phyloP scores from a whole-genome alignment of 2,888 invertebrate genomes.

The Dendrolimus houi region DNA sequence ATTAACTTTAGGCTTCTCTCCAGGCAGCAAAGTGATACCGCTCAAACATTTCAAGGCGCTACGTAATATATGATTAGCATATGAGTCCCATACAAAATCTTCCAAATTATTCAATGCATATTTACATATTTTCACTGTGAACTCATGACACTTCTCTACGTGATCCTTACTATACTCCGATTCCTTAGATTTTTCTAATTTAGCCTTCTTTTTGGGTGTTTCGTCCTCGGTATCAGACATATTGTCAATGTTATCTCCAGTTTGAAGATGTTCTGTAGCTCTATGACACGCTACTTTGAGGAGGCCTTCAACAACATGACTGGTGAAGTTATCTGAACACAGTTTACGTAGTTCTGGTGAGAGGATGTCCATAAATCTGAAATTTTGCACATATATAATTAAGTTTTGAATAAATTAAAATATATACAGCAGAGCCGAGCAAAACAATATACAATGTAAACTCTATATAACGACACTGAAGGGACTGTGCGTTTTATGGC shows the following conservation, averaged over 20 bases:
- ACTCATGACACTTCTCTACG: slow-evolving; percentile 75
- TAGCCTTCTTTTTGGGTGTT: slow-evolving; percentile 35
- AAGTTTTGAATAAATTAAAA: no score
- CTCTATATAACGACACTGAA: no score
- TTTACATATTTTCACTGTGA: slow-evolving; percentile 82
- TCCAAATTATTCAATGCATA: slow-evolving; percentile 90
- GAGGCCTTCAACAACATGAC: slow-evolving; percentile 86
- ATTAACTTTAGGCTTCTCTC: slow-evolving; percentile 58
- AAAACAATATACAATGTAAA: no score
- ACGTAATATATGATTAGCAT: slow-evolving; percentile 86
- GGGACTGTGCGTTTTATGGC: no score
- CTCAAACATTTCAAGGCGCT: slow-evolving; percentile 82
- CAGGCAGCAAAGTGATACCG: slow-evolving; percentile 76
- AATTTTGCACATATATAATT: background rate
- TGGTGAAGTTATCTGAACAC: slow-evolving; percentile 85
- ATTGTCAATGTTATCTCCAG: slow-evolving; percentile 11
- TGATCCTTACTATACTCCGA: slow-evolving; percentile 60
- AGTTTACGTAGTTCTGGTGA: slow-evolving; percentile 81
- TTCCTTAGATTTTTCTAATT: slow-evolving; percentile 27
- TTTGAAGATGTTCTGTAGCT: slow-evolving; percentile 57
- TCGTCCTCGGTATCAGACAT: slow-evolving; percentile 25
- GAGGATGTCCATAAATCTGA: slow-evolving; percentile 77
- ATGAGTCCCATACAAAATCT: slow-evolving; percentile 87
- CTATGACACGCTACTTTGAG: slow-evolving; percentile 72
- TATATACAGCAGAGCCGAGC: no score